Evolutionary conservation across 1,140 invertebrate species (phyloP), one percentile per base, ranked within the genome.

Genomic region (Penaeus chinensis): DNA sequence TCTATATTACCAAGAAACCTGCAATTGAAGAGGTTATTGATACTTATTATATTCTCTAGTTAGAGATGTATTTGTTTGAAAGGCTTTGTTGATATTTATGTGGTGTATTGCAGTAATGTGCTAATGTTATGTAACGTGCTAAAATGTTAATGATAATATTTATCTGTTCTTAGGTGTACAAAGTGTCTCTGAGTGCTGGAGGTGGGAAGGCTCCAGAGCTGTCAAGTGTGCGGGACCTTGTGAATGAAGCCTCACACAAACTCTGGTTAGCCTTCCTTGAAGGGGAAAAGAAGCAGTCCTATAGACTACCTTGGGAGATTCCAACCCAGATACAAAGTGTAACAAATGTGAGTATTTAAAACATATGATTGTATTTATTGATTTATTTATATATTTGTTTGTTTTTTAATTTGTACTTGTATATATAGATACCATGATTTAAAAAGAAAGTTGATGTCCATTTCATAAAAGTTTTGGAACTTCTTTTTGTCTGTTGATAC

Each of bases 1-100:
- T 99, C 13, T 99, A 99, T 91, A 95, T 97, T 3, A 97, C 96
- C 91, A 99, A 99, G 91, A 99, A 99, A 93, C 97, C 97, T 0
- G 97, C 98, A 4, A 97, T 97, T 82, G 96, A 98, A 91, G 96
- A 98, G 91, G 92, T 92, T n/a, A 79, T 20, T 80, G 47, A n/a
- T 37, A 16, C 10, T 24, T 13, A 22, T 37, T 32, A 20, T 37
- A 8, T 19, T 27, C 2, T 32, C 19, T 22, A 13, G 27, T 22
- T 82, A 82, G 32, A 22, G 19, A 22, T 22, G 20, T 18, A 22
- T 19, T 7, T 54, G 37, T 20, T 66, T 65, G 37, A 16, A 66
- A 7, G 62, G 1, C 27, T 18, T 66, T 65, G 20, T 65, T 63
- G 22, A 65, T n/a, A 82, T 24, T 5, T 54, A 8, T 54, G 47